Evolutionary conservation across 2,888 invertebrate genomes (phyloP).

Genomic region (Meteorus cinctellus): DNA sequence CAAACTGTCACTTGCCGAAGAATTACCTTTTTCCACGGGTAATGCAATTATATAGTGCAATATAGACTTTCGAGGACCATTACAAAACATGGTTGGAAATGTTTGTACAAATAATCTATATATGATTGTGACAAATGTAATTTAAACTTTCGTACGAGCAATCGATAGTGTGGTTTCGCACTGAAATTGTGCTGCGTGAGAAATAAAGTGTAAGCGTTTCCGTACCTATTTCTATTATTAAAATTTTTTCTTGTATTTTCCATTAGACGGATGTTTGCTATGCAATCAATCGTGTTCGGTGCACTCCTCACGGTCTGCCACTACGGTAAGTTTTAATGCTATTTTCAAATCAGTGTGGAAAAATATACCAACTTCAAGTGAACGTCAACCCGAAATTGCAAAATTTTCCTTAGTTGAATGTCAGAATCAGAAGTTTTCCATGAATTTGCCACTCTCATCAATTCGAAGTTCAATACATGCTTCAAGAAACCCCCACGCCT

Average conservation of each 20-base stretch:
- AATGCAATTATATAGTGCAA: constrained; percentile 13
- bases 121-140: constrained; percentile 22
- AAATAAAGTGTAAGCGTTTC: constrained; percentile 1
- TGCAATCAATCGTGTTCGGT: constrained; percentile 18
- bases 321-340: constrained; percentile 10
- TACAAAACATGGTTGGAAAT: constrained; percentile 27
- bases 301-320: not conserved
- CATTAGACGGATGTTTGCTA: constrained; percentile 12
- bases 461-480: not conserved
- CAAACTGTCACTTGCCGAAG: constrained; percentile 11
- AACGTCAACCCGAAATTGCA: not conserved
- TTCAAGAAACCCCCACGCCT: not conserved
- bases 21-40: constrained; percentile 26
- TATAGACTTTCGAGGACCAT: not conserved
- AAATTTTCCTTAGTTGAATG: constrained; percentile 20
- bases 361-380: not conserved
- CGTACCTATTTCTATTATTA: not conserved
- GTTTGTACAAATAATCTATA: constrained; percentile 24
- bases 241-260: not conserved
- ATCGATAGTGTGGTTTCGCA: constrained; percentile 12
- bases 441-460: not conserved
- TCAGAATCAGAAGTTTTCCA: not conserved
- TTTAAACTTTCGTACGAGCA: constrained; percentile 31
- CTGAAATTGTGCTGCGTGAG: not conserved
- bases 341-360: not conserved